A percentile compares a stretch with the other conserved stretches of the same genome.
These are phyloP conservation scores for Lepidonotus clava DNA, from an alignment of 2,888 invertebrate genomes.

Conservation along the genomic window DNA sequence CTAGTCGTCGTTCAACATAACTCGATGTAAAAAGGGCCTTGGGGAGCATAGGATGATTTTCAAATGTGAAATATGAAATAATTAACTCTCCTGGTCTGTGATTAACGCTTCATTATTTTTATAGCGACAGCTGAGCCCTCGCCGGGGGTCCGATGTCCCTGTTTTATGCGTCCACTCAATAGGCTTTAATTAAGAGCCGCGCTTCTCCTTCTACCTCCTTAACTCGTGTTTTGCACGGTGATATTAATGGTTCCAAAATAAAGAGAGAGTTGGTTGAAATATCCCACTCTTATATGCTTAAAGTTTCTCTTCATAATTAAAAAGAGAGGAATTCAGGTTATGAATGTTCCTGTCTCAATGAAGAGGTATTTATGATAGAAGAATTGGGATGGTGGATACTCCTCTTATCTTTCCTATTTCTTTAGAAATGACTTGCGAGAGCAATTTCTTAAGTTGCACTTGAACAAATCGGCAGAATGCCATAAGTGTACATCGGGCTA, in stretches of 20 bases:
- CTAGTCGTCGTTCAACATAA: not conserved
- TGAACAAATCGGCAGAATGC: too few species aligned
- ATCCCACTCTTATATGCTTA: too few species aligned
- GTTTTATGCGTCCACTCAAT: constrained; percentile 8
- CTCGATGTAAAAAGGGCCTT: not conserved
- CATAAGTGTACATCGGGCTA: too few species aligned
- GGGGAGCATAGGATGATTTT: constrained; percentile 25
- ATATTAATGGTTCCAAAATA: not conserved
- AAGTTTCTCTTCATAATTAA: too few species aligned
- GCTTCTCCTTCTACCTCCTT: constrained; percentile 3
- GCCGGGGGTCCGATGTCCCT: constrained; percentile 2
- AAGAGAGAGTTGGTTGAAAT: not conserved
- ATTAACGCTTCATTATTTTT: constrained; percentile 13
- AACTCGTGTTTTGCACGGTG: constrained; percentile 18
- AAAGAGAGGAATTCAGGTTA: too few species aligned
- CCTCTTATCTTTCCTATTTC: too few species aligned
- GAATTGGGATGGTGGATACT: too few species aligned
- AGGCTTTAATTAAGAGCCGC: constrained; percentile 26
- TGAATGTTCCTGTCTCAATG: too few species aligned
- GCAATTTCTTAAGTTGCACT: too few species aligned
- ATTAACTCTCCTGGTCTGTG: constrained; percentile 42
- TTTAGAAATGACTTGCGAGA: too few species aligned
- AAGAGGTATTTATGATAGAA: too few species aligned
- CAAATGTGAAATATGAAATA: constrained; percentile 44
- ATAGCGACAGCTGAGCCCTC: constrained; percentile 29